Conservation (phyloP, 1,140 invertebrate genomes). For the Drosophila quadrilineata region DNA sequence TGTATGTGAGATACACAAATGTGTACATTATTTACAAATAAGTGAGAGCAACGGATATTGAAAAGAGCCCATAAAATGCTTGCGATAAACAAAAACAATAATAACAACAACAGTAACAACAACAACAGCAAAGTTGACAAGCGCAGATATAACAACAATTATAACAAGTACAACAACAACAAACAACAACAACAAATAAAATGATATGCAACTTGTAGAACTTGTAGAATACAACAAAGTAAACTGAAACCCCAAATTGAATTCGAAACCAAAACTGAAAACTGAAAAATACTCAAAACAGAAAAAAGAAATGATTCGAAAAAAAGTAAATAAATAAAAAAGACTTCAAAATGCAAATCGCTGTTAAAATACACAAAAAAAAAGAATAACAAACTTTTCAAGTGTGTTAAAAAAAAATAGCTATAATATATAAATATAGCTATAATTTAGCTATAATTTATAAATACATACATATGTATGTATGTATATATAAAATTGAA, state of each 20-base stretch:
- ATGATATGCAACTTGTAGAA: constrained; percentile 55
- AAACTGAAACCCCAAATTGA: constrained; percentile 36
- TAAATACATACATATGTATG: too few relatives aligned
- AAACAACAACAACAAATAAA: constrained; percentile 25
- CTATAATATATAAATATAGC: too few relatives aligned
- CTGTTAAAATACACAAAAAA: constrained; percentile 44
- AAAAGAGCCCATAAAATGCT: constrained; percentile 47
- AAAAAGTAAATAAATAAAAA: constrained; percentile 20
- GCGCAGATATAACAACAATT: too few relatives aligned
- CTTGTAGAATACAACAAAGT: too few relatives aligned
- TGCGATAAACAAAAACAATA: constrained; percentile 41
- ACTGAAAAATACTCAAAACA: constrained; percentile 22
- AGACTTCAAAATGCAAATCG: constrained; percentile 42
- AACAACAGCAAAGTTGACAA: too few relatives aligned
- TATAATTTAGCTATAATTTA: too few relatives aligned
- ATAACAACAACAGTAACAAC: too few relatives aligned
- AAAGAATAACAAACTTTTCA: too few relatives aligned
- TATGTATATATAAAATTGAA: too few relatives aligned
- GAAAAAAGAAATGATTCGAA: constrained; percentile 32
- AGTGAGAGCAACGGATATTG: constrained; percentile 30
- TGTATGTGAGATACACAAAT: too few relatives aligned
- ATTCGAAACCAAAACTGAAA: constrained; percentile 24
- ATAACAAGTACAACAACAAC: too few relatives aligned
- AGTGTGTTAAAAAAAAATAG: not conserved
- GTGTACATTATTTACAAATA: constrained; percentile 47